Evolutionary conservation across 2,797 vertebrate species (phyloP).

Genomic region (Anas capensis): DNA sequence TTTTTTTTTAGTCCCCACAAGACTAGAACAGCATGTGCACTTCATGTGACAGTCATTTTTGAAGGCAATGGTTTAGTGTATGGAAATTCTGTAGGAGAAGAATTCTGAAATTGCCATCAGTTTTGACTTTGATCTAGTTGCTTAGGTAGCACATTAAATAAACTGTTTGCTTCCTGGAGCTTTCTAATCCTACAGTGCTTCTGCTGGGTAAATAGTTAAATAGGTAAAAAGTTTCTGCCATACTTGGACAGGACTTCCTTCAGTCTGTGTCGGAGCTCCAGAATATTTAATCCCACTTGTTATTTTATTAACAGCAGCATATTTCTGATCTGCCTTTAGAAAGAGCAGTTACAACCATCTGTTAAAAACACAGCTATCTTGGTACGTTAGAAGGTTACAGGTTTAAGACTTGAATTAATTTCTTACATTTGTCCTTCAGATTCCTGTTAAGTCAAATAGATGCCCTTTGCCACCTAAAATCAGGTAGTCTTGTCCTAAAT

Average conservation of each 20-base stretch:
- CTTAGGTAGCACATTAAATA: neutral
- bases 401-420: neutral
- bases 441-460: neutral
- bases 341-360: neutral
- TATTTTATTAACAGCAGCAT: fast-evolving
- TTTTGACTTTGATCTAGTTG: neutral
- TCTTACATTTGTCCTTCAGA: neutral
- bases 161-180: neutral
- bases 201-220: neutral
- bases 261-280: fast-evolving
- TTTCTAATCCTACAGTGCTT: neutral
- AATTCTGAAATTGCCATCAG: neutral
- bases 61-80: neutral
- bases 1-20: neutral
- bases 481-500: neutral
- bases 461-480: neutral
- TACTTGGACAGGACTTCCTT: neutral
- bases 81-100: neutral
- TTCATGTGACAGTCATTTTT: neutral
- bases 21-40: fast-evolving
- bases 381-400: neutral
- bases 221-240: neutral
- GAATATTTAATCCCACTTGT: neutral
- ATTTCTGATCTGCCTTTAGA: neutral
- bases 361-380: neutral